Evolutionary conservation across 2,888 invertebrate species (phyloP), one percentile per base, ranked within the genome.

Genomic region (Ecdyonurus torrentis): DNA sequence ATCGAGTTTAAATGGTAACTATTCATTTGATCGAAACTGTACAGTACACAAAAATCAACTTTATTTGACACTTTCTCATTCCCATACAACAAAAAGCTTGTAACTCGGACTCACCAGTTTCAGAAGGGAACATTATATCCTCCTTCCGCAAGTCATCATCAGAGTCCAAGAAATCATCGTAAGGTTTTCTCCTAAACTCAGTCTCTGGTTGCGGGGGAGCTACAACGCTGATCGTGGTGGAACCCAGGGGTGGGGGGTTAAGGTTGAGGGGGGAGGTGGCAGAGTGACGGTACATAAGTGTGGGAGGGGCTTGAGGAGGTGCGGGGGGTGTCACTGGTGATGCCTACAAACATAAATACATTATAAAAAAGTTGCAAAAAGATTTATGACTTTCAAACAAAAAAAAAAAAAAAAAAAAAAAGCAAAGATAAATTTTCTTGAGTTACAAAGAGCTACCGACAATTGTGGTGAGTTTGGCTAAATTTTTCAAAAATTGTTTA

Each of bases 61-160:
- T n/a, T n/a, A n/a, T n/a, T n/a, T n/a, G n/a, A n/a, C n/a, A n/a
- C n/a, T n/a, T n/a, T n/a, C n/a, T n/a, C n/a, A n/a, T n/a, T n/a
- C n/a, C n/a, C n/a, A n/a, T n/a, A n/a, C n/a, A n/a, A n/a, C n/a
- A n/a, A n/a, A n/a, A n/a, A n/a, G n/a, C n/a, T n/a, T n/a, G n/a
- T n/a, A n/a, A n/a, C n/a, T n/a, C n/a, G n/a, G n/a, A n/a, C 73
- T 74, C 69, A 84, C 84, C 84, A 77, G 83, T 81, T 71, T 91
- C 91, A 55, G 82, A 81, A 63, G 85, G 82, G 75, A 91, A 90
- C 74, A 87, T 85, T 68, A 92, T 91, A 72, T 91, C 90, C 73
- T 91, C 92, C 67, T 87, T 80, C 66, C 88, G 82, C 66, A 93
- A 79, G 71, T 94, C 94, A 74, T 94, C 94, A 73, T 93, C 94